Conservation (phyloP, 2,888 invertebrate genomes). For the Gisinianus flammeolus region DNA sequence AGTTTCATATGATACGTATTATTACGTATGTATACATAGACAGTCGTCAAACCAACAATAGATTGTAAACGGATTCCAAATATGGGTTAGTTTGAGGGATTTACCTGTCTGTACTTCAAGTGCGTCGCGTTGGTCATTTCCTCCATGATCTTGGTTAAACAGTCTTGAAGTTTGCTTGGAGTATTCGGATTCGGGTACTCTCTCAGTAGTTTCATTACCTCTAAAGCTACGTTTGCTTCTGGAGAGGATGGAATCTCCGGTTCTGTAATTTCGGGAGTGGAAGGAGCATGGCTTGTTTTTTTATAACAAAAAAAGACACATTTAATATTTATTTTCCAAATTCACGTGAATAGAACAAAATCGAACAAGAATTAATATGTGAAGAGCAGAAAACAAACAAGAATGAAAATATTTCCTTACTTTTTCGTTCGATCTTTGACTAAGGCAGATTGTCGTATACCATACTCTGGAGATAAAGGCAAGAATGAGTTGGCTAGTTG, state of each 20-base stretch:
- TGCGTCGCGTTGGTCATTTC: constrained; percentile 90
- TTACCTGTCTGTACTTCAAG: constrained; percentile 73
- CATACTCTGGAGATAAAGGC: constrained; percentile 63
- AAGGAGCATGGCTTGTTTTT: constrained; percentile 43
- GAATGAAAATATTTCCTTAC: too few relatives aligned
- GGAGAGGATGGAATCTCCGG: constrained; percentile 57
- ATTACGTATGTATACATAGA: not conserved
- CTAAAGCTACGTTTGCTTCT: constrained; percentile 57
- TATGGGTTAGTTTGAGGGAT: not conserved
- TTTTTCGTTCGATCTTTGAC: constrained; percentile 58
- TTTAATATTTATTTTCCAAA: too few relatives aligned
- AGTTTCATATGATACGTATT: too few relatives aligned
- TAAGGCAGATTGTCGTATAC: constrained; percentile 56
- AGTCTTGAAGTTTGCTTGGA: constrained; percentile 71
- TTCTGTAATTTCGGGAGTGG: constrained; percentile 55
- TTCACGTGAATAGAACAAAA: too few relatives aligned
- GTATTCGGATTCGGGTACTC: constrained; percentile 59
- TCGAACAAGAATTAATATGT: too few relatives aligned
- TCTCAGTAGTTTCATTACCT: constrained; percentile 55
- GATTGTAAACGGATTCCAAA: not conserved
- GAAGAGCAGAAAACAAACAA: too few relatives aligned
- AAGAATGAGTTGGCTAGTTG: constrained; percentile 90
- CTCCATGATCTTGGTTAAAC: constrained; percentile 91
- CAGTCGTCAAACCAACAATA: not conserved
- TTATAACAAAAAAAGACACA: not conserved